Evolutionary conservation across 2,888 invertebrate genomes (phyloP), one percentile per base, ranked within the genome.

Genomic region (Lottia scabra): DNA sequence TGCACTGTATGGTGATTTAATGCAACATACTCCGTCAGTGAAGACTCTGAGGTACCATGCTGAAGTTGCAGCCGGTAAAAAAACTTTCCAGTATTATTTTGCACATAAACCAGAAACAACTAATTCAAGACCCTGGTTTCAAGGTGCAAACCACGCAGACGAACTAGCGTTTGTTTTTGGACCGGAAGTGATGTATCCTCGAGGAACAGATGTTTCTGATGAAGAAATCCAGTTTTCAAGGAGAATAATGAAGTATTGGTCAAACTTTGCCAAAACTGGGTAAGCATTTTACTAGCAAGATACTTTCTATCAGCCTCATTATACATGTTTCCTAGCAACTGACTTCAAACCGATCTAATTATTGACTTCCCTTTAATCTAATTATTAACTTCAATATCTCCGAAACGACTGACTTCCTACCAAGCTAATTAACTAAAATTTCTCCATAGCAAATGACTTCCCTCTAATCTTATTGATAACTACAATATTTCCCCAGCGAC

Each of bases 251-350:
- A 93, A 93, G 87, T 96, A 96, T 90, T 97, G 96, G 96, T 94
- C 96, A 2, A 97, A 97, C 90, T 97, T 97, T 88, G 97, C 96
- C 65, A 94, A 95, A 91, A 94, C 95, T 79, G 96, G 98, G 97
- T 98, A 92, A 76, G 56, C 23, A 23, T 56, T 19, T 56, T 19
- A 56, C 19, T n/a, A n/a, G n/a, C n/a, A n/a, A n/a, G n/a, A n/a
- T n/a, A n/a, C n/a, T n/a, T n/a, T n/a, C n/a, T n/a, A n/a, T n/a
- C n/a, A n/a, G n/a, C n/a, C n/a, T n/a, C 38, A 38, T 8, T 38
- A 38, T 38, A n/a, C n/a, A n/a, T n/a, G n/a, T 10, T 38, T 38
- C 38, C 5, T 38, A 38, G 38, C 10, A 38, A 38, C 38, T 38
- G 38, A 38, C 38, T 38, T 10, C 38, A 6, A 2, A 30, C 30